Base-by-base conservation (phyloP, 2,797 vertebrate species). In the Jordanella pulchra region DNA sequence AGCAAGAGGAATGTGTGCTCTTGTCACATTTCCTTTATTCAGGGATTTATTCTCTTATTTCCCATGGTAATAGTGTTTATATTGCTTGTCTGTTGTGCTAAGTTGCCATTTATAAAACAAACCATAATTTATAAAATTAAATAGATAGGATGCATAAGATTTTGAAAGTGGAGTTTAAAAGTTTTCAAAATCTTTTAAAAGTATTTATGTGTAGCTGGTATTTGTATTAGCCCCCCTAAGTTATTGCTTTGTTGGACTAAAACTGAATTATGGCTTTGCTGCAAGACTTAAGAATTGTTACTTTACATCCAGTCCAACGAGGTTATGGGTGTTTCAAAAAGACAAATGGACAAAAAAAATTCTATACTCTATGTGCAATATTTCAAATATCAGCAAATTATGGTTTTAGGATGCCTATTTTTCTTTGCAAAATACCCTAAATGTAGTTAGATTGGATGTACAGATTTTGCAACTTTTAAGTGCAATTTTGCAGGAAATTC, bases 1-100 rank as follows among this genome's bases (percentile, higher is more conserved):
- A 86, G 88, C 87, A 84, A 78, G 81, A 90, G 90, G 91, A 94
- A 94, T 93, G 89, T 92, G 87, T 87, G 87, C 84, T 80, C 50
- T 66, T 80, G 83, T 86, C 79, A 80, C 89, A 88, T 92, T 89
- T 89, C 86, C 90, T 85, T 83, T 85, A 84, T 83, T 78, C 72
- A 72, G 79, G 78, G 84, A 78, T 76, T 86, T 76, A 77, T 69
- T 79, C 54, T 81, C 30, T 74, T 71, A 75, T 84, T 85, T 71
- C 78, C 70, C 78, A 42, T 69, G 66, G 78, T 87, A 75, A 86
- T 79, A 72, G 58, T 73, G 73, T 65, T 81, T 77, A 55, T 75
- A 78, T 86, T 74, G 53, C 71, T 47, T 45, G 61, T 83, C 82
- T 64, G 77, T 50, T 60, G 63, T 21, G 17, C 35, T 65, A 17